phyloP scores from a whole-genome alignment of 2,797 vertebrate species.

The Sebastes steindachneri region DNA sequence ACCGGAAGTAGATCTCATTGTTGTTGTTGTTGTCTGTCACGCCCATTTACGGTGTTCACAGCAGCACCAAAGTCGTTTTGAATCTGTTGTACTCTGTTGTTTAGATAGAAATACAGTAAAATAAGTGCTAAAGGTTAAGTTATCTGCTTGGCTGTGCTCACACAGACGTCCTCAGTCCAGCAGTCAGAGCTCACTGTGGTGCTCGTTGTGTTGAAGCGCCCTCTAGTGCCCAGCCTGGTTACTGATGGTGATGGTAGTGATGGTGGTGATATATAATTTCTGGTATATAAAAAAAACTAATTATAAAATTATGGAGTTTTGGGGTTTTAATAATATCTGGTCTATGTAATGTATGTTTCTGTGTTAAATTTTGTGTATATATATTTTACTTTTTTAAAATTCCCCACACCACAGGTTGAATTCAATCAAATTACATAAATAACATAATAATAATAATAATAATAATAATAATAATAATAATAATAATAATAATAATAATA shows the following conservation, averaged over 20 bases:
- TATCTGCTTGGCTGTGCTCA: neutral
- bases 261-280: neutral
- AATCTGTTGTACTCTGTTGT: neutral
- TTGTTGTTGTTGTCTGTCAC: constrained; percentile 58
- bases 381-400: neutral
- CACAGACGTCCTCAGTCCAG: neutral
- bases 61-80: neutral
- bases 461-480: too few species aligned
- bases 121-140: neutral
- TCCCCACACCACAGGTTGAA: neutral
- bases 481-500: too few species aligned
- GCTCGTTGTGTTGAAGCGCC: constrained; percentile 39
- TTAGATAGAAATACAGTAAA: neutral
- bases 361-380: too few species aligned
- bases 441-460: neutral
- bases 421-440: neutral
- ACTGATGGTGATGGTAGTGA: neutral
- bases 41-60: constrained; percentile 10
- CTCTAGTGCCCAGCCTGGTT: constrained; percentile 29
- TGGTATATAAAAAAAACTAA: neutral
- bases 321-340: neutral
- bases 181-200: neutral
- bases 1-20: constrained; percentile 70
- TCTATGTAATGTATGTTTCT: neutral
- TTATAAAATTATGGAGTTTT: neutral